Evolutionary conservation across 1,140 invertebrate genomes (phyloP).

Genomic region (Varroa destructor): DNA sequence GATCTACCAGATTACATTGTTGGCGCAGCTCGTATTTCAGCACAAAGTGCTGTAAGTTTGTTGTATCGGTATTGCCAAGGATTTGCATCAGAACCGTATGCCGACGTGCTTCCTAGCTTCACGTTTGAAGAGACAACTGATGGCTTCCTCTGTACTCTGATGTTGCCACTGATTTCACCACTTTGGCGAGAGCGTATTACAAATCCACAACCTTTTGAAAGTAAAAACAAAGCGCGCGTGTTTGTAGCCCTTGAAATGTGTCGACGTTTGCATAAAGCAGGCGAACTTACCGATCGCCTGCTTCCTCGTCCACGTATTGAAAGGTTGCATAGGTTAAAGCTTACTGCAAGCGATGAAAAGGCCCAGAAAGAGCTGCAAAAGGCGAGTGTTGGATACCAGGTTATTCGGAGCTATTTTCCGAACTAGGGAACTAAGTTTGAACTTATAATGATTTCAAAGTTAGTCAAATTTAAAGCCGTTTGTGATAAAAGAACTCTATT

Average conservation of each 20-base stretch:
- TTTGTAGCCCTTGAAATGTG: slow-evolving; percentile 18
- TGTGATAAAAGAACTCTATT: background rate
- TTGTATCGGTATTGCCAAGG: slow-evolving; percentile 9
- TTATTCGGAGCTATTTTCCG: too few relatives aligned
- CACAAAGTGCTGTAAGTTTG: slow-evolving; percentile 1
- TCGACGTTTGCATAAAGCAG: background rate
- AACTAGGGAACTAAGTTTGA: background rate
- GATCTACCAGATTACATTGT: background rate
- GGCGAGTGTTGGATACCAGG: too few relatives aligned
- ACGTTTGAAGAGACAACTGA: background rate
- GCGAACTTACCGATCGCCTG: slow-evolving; percentile 11
- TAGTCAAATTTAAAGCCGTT: background rate
- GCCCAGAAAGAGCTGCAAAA: too few relatives aligned
- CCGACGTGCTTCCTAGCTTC: background rate
- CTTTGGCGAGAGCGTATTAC: slow-evolving; percentile 1
- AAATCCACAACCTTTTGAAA: background rate
- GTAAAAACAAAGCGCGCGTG: background rate
- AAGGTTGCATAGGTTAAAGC: too few relatives aligned
- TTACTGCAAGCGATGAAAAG: too few relatives aligned
- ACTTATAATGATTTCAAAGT: background rate
- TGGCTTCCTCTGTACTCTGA: slow-evolving; percentile 7
- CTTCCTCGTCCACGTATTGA: background rate
- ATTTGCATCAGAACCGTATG: background rate
- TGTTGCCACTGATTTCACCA: slow-evolving; percentile 1
- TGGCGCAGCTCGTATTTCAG: background rate